A percentile compares a stretch with the other conserved stretches of the same genome.
phyloP scores from a whole-genome alignment of 2,888 invertebrate genomes.

The Campoplex capitator region DNA sequence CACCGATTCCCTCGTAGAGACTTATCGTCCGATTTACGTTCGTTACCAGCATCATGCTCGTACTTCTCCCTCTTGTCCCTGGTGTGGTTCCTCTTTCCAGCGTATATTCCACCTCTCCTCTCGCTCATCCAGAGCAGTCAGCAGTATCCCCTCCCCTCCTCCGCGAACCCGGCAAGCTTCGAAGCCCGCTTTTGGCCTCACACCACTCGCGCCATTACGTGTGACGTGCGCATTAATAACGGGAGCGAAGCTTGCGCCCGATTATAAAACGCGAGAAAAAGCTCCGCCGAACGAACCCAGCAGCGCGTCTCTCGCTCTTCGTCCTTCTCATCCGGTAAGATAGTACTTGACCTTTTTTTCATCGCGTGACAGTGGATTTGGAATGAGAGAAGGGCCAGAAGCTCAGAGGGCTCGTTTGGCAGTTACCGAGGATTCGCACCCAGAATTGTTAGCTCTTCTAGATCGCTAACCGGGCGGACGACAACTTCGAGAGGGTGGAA shows the following conservation, averaged over 20 bases:
- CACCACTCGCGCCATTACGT: conserved; percentile 64
- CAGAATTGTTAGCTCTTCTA: conserved; percentile 9
- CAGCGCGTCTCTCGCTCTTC: conserved; percentile 26
- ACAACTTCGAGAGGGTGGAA: conserved; percentile 55
- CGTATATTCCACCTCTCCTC: conserved; percentile 42
- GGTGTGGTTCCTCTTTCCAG: conserved; percentile 33
- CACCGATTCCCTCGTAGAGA: conserved; percentile 74
- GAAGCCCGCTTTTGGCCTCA: conserved; percentile 21
- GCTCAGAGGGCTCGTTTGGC: conserved; percentile 59
- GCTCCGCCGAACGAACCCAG: conserved; percentile 51
- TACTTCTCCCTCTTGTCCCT: conserved; percentile 56
- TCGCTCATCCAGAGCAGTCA: conserved; percentile 65
- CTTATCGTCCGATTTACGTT: conserved; percentile 72
- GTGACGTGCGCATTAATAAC: conserved; percentile 71
- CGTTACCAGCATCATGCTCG: conserved; percentile 70
- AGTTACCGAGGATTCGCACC: conserved; percentile 59
- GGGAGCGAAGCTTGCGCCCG: conserved; percentile 62
- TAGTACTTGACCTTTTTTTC: conserved; percentile 67
- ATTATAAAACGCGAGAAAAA: conserved; percentile 71
- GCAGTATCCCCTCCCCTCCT: conserved; percentile 55
- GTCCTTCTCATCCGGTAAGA: conserved; percentile 67
- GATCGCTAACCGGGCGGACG: conserved; percentile 48
- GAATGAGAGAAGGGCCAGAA: conserved; percentile 52
- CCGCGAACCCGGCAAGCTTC: conserved; percentile 35
- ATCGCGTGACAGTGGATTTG: conserved; percentile 68